Evolutionary conservation across 2,797 vertebrate genomes (phyloP).

Genomic region (Dendrocincla fuliginosa): DNA sequence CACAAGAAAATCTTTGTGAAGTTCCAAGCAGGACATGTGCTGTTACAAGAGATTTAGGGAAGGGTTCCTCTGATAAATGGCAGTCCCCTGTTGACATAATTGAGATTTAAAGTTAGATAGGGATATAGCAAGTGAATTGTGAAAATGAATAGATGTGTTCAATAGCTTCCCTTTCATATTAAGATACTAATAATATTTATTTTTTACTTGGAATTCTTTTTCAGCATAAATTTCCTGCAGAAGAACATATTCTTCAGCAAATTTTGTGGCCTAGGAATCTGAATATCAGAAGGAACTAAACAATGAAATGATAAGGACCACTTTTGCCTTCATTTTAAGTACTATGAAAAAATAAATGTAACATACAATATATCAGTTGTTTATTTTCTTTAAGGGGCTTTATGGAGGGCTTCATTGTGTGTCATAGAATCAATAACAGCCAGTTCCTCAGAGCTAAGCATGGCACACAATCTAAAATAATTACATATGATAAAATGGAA

Average conservation of each 20-base stretch:
- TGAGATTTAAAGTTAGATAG: not conserved
- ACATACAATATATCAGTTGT: fast-evolving
- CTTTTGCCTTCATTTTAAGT: not conserved
- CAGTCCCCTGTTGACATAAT: not conserved
- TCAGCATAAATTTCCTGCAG: not conserved
- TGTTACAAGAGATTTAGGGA: not conserved
- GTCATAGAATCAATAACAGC: not conserved
- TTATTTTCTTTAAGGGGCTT: not conserved
- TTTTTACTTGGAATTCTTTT: not conserved
- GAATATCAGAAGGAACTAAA: not conserved
- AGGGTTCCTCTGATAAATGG: not conserved
- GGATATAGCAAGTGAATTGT: not conserved
- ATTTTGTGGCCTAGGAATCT: not conserved
- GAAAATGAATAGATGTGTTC: not conserved
- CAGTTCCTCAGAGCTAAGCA: not conserved
- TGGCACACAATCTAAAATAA: not conserved
- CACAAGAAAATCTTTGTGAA: not conserved
- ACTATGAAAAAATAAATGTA: not conserved
- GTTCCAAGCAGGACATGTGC: not conserved
- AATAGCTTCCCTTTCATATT: not conserved
- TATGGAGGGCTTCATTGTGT: not conserved
- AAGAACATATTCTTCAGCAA: not conserved
- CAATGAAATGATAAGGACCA: not conserved
- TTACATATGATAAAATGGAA: not conserved
- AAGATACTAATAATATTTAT: not conserved